A percentile compares a stretch with the other conserved stretches of the same genome.
These are phyloP conservation scores for Cynoglossus semilaevis DNA, from an alignment of 2,113 vertebrate species.

Conservation along the genomic window DNA sequence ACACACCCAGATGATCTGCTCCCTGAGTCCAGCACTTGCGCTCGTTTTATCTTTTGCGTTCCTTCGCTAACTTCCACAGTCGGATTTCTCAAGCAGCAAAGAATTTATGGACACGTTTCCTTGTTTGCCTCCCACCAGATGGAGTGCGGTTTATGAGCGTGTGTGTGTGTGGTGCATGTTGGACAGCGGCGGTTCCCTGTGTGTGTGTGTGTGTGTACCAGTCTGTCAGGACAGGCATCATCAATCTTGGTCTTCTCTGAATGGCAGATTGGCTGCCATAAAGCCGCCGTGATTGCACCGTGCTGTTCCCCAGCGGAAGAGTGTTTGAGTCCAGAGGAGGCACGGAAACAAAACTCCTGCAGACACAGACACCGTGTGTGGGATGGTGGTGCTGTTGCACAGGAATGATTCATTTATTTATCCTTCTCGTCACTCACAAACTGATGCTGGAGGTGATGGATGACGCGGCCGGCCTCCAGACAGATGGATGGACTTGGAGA, in stretches of 20 bases:
- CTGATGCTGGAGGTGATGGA: neutral
- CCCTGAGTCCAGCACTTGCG: neutral
- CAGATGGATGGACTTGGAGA: conserved; percentile 17
- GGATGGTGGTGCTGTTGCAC: conserved; percentile 1
- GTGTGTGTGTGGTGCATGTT: conserved; percentile 48
- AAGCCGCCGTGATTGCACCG: conserved; percentile 44
- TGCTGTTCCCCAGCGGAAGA: conserved; percentile 43
- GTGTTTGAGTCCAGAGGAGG: conserved; percentile 28
- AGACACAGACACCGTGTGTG: conserved; percentile 40
- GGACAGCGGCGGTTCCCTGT: conserved; percentile 19
- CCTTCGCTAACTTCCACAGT: conserved; percentile 8
- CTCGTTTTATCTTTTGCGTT: neutral
- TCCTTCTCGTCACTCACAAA: conserved; percentile 1
- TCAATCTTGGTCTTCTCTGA: conserved; percentile 52
- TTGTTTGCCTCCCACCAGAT: conserved; percentile 51
- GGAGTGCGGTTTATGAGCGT: conserved; percentile 51
- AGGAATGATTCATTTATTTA: conserved; percentile 5
- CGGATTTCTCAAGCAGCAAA: conserved; percentile 25
- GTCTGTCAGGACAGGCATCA: conserved; percentile 50
- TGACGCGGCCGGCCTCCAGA: conserved; percentile 5
- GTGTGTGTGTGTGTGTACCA: conserved; percentile 20
- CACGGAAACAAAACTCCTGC: conserved; percentile 51
- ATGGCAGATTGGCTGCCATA: conserved; percentile 60
- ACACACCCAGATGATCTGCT: conserved; percentile 4
- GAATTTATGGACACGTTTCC: conserved; percentile 47